Evolutionary conservation across 2,113 vertebrate species (phyloP).

Genomic region (Serilophus lunatus): DNA sequence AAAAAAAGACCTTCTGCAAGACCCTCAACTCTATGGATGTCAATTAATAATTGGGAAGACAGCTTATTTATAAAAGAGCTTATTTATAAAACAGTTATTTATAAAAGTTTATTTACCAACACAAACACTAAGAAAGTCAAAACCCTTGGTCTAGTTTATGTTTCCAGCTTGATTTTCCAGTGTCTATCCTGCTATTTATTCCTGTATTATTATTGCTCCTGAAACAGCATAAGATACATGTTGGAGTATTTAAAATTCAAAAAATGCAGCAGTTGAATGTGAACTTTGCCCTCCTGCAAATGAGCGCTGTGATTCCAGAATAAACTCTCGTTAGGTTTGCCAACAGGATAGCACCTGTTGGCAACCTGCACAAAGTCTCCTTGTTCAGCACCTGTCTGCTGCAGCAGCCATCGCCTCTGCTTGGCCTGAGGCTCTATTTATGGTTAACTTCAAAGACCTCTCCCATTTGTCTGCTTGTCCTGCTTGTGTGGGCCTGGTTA

Average conservation of each 20-base stretch:
- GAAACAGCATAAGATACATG: background rate
- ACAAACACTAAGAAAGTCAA: background rate
- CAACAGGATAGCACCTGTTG: background rate
- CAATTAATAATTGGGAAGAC: background rate
- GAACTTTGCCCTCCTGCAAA: background rate
- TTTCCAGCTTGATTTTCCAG: background rate
- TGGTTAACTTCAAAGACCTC: background rate
- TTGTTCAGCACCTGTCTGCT: background rate
- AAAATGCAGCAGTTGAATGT: background rate
- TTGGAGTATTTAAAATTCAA: background rate
- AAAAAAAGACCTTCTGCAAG: background rate
- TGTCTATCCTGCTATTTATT: background rate
- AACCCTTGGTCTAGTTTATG: background rate
- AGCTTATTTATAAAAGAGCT: too few relatives aligned
- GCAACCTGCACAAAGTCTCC: background rate
- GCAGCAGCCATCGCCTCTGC: accelerated
- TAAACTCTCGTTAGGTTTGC: background rate
- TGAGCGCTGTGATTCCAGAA: background rate
- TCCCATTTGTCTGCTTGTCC: background rate
- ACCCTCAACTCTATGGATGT: background rate
- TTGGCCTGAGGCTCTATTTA: accelerated
- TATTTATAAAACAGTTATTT: too few relatives aligned
- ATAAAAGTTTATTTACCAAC: background rate
- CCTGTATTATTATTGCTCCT: background rate
- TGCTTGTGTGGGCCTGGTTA: background rate